These are phyloP conservation scores for Ophiothrix spiculata DNA, from an alignment of 35 echinoderm and acorn worm species.

Conservation along the genomic window DNA sequence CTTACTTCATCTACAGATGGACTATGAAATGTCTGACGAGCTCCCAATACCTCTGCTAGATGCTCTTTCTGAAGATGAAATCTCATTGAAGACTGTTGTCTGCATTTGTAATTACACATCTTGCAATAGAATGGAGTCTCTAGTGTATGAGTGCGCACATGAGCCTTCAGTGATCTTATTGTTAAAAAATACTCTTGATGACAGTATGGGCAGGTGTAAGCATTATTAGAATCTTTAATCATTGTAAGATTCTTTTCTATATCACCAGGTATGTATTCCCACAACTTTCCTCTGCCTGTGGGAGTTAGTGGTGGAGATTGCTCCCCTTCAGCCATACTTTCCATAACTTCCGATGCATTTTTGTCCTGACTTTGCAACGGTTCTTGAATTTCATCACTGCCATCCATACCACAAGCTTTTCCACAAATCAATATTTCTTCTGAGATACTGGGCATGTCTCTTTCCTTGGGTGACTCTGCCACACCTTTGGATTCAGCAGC, in stretches of 20 bases:
- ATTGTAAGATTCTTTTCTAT: background rate
- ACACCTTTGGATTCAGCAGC: too few relatives aligned
- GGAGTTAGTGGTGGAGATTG: background rate
- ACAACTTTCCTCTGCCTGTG: background rate
- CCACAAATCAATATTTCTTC: too few relatives aligned
- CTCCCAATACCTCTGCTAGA: too few relatives aligned
- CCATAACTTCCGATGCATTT: too few relatives aligned
- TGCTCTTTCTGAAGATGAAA: background rate
- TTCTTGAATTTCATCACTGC: too few relatives aligned
- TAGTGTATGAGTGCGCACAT: background rate
- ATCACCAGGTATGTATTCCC: background rate
- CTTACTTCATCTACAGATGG: too few relatives aligned
- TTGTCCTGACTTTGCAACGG: too few relatives aligned
- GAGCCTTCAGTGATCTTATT: background rate
- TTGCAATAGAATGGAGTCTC: background rate
- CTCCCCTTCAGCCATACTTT: too few relatives aligned
- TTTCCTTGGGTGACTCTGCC: too few relatives aligned
- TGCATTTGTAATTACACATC: background rate
- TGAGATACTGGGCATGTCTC: too few relatives aligned
- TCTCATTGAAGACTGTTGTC: background rate
- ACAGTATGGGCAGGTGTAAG: background rate
- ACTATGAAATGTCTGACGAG: too few relatives aligned
- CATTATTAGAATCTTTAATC: background rate
- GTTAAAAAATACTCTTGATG: background rate
- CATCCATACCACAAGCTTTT: too few relatives aligned